These are phyloP conservation scores for Crepidodera aurea DNA, from an alignment of 2,888 invertebrate genomes.

Conservation along the genomic window DNA sequence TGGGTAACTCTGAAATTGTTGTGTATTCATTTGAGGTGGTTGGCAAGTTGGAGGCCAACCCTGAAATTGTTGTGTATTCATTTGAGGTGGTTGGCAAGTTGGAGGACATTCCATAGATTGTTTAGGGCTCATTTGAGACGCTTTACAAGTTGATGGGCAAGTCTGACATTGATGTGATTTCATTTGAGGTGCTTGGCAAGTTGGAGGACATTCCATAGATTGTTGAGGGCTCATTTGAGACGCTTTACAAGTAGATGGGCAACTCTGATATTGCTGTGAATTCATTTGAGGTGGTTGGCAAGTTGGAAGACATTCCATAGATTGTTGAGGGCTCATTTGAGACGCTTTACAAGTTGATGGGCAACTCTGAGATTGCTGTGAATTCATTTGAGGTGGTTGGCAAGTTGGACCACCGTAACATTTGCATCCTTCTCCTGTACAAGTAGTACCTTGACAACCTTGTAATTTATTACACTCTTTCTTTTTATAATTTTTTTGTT, in stretches of 20 bases:
- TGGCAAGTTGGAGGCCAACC: neutral
- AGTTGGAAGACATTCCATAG: neutral
- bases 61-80: neutral
- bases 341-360: neutral
- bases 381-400: neutral
- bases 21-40: conserved; percentile 1
- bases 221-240: neutral
- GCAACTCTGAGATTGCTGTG: neutral
- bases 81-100: neutral
- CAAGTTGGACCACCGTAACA: conserved; percentile 6
- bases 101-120: neutral
- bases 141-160: neutral
- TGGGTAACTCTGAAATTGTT: neutral
- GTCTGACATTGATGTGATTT: neutral
- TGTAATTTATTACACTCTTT: conserved; percentile 5
- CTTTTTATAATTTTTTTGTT: neutral
- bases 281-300: neutral
- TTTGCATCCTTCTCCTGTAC: neutral
- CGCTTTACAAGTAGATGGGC: neutral
- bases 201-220: neutral
- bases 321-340: neutral
- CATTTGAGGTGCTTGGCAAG: neutral
- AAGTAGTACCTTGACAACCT: neutral
- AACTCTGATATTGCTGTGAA: neutral
- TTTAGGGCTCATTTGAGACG: neutral